Conservation (phyloP, 2,797 vertebrate genomes). For the Rhinophrynus dorsalis region DNA sequence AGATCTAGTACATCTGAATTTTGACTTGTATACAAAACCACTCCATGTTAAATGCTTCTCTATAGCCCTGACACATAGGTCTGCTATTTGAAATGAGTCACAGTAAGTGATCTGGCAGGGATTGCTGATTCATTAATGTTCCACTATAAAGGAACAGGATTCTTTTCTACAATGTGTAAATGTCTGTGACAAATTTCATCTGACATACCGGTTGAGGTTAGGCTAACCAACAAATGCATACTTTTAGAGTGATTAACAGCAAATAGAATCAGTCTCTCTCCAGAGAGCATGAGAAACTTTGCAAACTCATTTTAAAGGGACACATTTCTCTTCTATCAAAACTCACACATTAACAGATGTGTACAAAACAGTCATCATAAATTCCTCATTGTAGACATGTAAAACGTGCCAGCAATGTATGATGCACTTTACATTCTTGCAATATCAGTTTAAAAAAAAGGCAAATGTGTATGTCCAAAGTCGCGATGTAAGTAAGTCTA, state of each 20-base stretch:
- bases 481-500: too few relatives aligned
- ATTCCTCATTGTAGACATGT: too few relatives aligned
- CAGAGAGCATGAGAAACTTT: too few relatives aligned
- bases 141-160: background rate
- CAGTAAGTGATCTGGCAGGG: conserved; percentile 12
- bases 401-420: too few relatives aligned
- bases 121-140: conserved; percentile 1
- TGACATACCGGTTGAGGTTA: background rate
- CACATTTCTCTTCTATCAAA: too few relatives aligned
- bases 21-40: background rate
- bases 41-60: background rate
- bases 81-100: conserved; percentile 34
- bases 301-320: too few relatives aligned
- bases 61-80: background rate
- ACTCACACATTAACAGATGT: too few relatives aligned
- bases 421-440: too few relatives aligned
- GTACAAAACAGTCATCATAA: too few relatives aligned
- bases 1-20: background rate
- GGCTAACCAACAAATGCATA: background rate
- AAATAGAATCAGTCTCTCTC: too few relatives aligned
- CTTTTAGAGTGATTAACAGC: background rate
- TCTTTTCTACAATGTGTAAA: background rate
- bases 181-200: background rate
- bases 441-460: too few relatives aligned
- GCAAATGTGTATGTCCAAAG: too few relatives aligned